Percentiles rank a stretch among this genome's conserved stretches.
phyloP scores from a whole-genome alignment of 2,113 vertebrate species.

The Eurypyga helias region DNA sequence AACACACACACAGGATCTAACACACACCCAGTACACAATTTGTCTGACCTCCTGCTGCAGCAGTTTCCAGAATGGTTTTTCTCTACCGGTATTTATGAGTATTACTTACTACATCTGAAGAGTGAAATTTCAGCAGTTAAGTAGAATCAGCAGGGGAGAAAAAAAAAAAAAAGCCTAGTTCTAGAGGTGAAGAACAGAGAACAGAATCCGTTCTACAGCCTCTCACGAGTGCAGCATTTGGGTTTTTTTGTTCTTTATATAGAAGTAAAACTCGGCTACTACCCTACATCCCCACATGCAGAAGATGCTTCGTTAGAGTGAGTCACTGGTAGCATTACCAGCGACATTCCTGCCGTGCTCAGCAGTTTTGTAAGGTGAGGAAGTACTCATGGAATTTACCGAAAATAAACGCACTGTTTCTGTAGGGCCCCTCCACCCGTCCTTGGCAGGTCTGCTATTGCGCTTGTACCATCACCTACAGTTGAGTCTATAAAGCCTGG shows the following conservation, averaged over 20 bases:
- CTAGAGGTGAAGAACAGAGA: not conserved
- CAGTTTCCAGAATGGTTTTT: not conserved
- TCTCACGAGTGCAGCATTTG: not conserved
- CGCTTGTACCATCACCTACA: not conserved
- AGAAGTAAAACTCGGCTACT: not conserved
- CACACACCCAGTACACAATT: rapidly evolving
- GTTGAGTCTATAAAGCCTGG: not conserved
- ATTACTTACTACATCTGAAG: not conserved
- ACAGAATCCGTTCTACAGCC: not conserved
- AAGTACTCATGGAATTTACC: not conserved
- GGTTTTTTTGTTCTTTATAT: not conserved
- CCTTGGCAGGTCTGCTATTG: too few species aligned
- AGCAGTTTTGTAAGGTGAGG: not conserved
- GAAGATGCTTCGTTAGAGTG: not conserved
- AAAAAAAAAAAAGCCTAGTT: not conserved
- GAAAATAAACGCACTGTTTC: not conserved
- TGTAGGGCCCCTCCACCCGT: not conserved
- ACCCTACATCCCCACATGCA: not conserved
- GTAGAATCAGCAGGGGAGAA: not conserved
- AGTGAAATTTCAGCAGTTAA: not conserved
- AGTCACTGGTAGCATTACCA: not conserved
- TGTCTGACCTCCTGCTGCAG: not conserved
- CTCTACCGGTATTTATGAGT: not conserved
- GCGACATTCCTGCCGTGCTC: not conserved
- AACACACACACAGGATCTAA: not conserved